Base-by-base conservation (phyloP, 1,140 invertebrate species). In the Sarcophaga peregrina region DNA sequence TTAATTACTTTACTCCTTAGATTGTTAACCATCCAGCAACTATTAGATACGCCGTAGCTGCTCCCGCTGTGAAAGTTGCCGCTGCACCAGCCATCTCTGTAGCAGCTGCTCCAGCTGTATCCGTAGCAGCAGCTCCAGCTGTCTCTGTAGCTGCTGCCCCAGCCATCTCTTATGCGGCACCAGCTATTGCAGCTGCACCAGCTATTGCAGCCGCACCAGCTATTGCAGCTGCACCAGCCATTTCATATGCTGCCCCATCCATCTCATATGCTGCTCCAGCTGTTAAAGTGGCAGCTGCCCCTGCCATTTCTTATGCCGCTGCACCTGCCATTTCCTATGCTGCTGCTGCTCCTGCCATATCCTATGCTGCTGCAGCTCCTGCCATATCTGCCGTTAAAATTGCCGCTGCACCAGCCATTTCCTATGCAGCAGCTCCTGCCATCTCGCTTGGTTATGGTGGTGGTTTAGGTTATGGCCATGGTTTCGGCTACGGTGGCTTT, bases 281-380 rank as follows among this genome's bases (percentile, higher is more conserved):
- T 47, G 25, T 37, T 37, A 37, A 37, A 37, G 25, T 37, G 4
- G 83, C 80, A n/a, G 84, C 85, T 47, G 85, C 85, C 47, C 76
- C 85, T 58, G 84, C 85, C 45, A 85, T 86, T 74, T 76, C 74
- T 13, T 47, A 47, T 76, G 73, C 80, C 7, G 85, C 87, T 7
- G 78, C 54, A 0, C 73, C 73, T 6, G 73, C 73, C n/a, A 46
- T 75, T 13, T 45, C 58, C 17, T n/a, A n/a, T n/a, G n/a, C n/a
- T n/a, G n/a, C n/a, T 37, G n/a, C n/a, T n/a, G n/a, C n/a, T n/a
- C n/a, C n/a, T n/a, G n/a, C n/a, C n/a, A n/a, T n/a, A n/a, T n/a
- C n/a, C n/a, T n/a, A n/a, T 47, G 83, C 62, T 20, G 58, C 72
- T 1, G 72, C 72, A 2, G 72, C 72, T 45, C 78, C 83, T 9